Conservation (phyloP, 2,113 vertebrate genomes). For the Rhea americana region DNA sequence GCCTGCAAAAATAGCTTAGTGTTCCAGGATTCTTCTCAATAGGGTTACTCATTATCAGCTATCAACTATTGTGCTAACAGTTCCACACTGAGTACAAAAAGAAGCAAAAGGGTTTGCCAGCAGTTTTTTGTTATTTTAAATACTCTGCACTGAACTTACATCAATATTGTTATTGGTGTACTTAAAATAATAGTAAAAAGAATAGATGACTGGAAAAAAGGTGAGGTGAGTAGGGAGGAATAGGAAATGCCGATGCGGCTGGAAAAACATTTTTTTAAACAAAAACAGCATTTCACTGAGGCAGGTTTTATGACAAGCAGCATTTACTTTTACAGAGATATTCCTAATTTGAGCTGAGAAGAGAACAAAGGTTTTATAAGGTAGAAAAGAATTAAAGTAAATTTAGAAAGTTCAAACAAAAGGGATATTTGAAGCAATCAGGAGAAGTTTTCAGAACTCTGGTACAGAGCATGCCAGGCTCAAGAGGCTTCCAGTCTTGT, state of each 20-base stretch:
- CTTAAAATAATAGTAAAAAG: slow-evolving; percentile 67
- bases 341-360: background rate
- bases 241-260: slow-evolving; percentile 65
- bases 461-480: background rate
- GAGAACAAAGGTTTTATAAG: background rate
- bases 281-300: background rate
- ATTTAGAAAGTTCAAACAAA: background rate
- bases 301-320: background rate
- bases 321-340: background rate
- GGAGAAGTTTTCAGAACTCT: background rate
- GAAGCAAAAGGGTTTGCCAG: slow-evolving; percentile 37
- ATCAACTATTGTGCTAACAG: slow-evolving; percentile 42
- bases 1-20: background rate
- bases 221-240: slow-evolving; percentile 69
- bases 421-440: background rate
- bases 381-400: background rate
- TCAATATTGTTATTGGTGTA: slow-evolving; percentile 70
- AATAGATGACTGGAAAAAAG: slow-evolving; percentile 69
- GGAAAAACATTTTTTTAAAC: background rate
- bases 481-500: background rate
- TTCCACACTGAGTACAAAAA: slow-evolving; percentile 27
- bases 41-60: slow-evolving; percentile 50
- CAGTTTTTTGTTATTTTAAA: slow-evolving; percentile 61
- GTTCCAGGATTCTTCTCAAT: slow-evolving; percentile 35
- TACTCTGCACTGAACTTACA: slow-evolving; percentile 48